A percentile compares a stretch with the other conserved stretches of the same genome.
These are phyloP conservation scores for Vollenhovia emeryi DNA, from an alignment of 1,140 invertebrate genomes.

Conservation along the genomic window DNA sequence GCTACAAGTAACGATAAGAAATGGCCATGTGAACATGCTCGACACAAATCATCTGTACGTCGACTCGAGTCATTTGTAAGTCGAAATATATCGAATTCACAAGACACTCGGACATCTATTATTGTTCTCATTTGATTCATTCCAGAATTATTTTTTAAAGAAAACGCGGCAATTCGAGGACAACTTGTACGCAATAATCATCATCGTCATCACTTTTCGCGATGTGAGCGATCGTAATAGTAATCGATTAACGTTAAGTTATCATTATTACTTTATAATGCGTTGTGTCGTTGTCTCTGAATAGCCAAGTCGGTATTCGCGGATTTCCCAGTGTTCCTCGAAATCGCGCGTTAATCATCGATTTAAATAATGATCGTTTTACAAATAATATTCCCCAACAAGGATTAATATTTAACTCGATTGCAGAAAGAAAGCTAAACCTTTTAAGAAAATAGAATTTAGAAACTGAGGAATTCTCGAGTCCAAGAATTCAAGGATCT, in stretches of 20 bases:
- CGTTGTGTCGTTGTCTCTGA: slow-evolving; percentile 85
- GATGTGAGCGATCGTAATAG: slow-evolving; percentile 69
- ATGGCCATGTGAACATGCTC: background rate
- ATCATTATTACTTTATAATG: slow-evolving; percentile 84
- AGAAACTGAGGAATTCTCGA: slow-evolving; percentile 10
- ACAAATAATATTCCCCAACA: background rate
- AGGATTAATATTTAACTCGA: background rate
- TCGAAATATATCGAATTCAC: background rate
- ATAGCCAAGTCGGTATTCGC: slow-evolving; percentile 78
- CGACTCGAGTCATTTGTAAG: background rate
- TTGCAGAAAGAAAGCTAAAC: background rate
- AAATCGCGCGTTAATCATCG: background rate
- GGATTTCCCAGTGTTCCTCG: slow-evolving; percentile 15
- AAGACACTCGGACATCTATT: slow-evolving; percentile 20
- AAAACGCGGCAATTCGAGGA: slow-evolving; percentile 40
- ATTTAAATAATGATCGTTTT: background rate
- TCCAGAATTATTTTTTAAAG: background rate
- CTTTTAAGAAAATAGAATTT: background rate
- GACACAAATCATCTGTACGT: background rate
- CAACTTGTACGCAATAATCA: slow-evolving; percentile 63
- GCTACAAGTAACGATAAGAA: background rate
- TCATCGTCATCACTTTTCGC: slow-evolving; percentile 56
- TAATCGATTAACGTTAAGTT: slow-evolving; percentile 76
- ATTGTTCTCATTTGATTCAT: slow-evolving; percentile 1
- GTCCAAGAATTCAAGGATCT: slow-evolving; percentile 47